These are phyloP conservation scores for Coracopsis vasa DNA, from an alignment of 2,113 vertebrate species.

Conservation along the genomic window DNA sequence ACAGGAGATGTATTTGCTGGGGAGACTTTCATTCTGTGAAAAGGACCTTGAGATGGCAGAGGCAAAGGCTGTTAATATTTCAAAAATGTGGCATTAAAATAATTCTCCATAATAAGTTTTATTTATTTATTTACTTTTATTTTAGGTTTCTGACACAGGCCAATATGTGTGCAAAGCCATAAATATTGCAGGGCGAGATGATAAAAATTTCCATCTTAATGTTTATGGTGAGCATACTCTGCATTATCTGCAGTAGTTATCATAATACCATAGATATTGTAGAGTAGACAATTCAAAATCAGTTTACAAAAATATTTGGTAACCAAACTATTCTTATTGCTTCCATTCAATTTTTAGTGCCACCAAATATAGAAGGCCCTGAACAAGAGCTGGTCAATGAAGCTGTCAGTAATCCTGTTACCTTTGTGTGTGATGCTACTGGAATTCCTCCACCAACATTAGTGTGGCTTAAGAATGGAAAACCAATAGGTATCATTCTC, in stretches of 20 bases:
- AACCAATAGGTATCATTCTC: constrained; percentile 78
- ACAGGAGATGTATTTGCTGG: neutral
- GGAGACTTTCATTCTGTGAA: neutral
- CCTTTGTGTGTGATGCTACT: constrained; percentile 86
- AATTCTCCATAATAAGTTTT: neutral
- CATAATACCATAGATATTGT: neutral
- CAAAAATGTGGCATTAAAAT: neutral
- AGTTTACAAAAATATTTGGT: neutral
- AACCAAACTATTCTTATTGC: neutral
- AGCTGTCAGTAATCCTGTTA: constrained; percentile 86
- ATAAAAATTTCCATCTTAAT: constrained; percentile 95
- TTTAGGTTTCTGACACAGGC: constrained; percentile 93
- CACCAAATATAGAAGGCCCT: constrained; percentile 88
- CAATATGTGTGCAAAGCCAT: constrained; percentile 94
- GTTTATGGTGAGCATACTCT: constrained; percentile 84
- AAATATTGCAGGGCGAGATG: constrained; percentile 92
- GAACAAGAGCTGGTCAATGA: constrained; percentile 79
- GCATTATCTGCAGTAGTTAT: neutral
- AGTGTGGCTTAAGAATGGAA: constrained; percentile 89
- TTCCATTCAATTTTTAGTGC: constrained; percentile 77
- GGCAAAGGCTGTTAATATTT: neutral
- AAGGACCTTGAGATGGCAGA: neutral
- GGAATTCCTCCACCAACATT: constrained; percentile 91
- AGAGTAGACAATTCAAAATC: neutral
- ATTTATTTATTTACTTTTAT: constrained; percentile 23